Percentiles rank a stretch among this genome's conserved stretches.
phyloP scores from a whole-genome alignment of 2,888 invertebrate genomes.

The Lithophane semibrunnea region DNA sequence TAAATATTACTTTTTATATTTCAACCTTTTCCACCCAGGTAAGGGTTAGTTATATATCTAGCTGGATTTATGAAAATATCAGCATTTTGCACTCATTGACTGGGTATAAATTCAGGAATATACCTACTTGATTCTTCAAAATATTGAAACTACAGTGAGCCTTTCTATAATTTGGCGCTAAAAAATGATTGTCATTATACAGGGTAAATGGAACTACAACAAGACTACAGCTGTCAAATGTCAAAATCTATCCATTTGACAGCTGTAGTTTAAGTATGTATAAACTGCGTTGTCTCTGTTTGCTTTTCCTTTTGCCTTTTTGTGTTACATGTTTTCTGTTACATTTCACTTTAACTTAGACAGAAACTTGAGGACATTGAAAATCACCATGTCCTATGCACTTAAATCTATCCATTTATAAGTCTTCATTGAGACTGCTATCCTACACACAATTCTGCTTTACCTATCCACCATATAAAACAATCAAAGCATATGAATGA shows the following conservation, averaged over 20 bases:
- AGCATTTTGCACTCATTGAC: background rate
- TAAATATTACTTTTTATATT: constrained; percentile 13
- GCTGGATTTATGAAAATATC: background rate
- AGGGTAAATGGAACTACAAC: too few species aligned
- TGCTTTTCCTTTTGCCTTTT: too few species aligned
- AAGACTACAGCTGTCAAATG: background rate
- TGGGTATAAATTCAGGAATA: background rate
- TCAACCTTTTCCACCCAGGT: background rate
- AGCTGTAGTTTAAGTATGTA: background rate
- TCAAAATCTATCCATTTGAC: background rate
- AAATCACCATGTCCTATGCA: background rate
- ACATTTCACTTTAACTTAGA: background rate
- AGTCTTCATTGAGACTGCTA: background rate
- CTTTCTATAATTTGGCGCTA: background rate
- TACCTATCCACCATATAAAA: constrained; percentile 7
- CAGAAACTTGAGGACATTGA: background rate
- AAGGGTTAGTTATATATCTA: background rate
- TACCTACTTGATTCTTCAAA: background rate
- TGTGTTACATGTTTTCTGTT: background rate
- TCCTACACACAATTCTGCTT: background rate
- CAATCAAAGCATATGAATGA: constrained; percentile 71
- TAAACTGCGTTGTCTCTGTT: background rate
- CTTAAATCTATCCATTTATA: background rate
- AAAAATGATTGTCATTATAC: background rate
- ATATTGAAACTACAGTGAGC: background rate